Conservation (phyloP, 2,113 vertebrate genomes). For the Brachirus orientalis region DNA sequence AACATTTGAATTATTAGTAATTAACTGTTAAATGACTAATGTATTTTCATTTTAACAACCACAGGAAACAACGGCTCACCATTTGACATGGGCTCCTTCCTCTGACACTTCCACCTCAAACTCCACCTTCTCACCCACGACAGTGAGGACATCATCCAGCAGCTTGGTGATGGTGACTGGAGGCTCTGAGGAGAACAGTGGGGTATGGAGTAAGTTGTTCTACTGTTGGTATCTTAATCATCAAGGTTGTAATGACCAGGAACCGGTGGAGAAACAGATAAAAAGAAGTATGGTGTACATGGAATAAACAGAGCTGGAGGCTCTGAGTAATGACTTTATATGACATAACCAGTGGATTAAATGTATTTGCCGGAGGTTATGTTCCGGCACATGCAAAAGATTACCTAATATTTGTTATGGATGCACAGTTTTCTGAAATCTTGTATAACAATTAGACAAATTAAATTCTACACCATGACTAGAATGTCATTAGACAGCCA, state of each 20-base stretch:
- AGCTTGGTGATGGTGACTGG: constrained; percentile 85
- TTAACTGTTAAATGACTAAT: background rate
- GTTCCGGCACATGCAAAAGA: constrained; percentile 1
- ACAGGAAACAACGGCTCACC: constrained; percentile 68
- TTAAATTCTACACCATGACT: no score
- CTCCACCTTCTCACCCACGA: constrained; percentile 89
- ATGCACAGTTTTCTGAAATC: background rate
- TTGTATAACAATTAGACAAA: no score
- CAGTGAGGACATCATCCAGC: constrained; percentile 90
- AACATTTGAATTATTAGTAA: background rate
- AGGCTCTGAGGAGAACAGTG: constrained; percentile 78
- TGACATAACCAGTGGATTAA: no score
- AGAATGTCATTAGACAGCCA: no score
- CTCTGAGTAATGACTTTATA: constrained; percentile 2
- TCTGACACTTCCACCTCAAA: constrained; percentile 91
- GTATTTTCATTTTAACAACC: background rate
- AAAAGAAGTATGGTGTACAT: background rate
- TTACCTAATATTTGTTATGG: background rate
- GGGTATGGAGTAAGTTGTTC: constrained; percentile 7
- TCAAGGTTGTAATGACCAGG: background rate
- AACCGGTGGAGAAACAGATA: constrained; percentile 3
- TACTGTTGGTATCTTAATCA: background rate
- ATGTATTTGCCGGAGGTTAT: background rate
- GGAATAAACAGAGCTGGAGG: constrained; percentile 16
- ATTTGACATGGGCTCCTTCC: constrained; percentile 89